Base-by-base conservation (phyloP, 2,797 vertebrate species). In the Gymnodraco acuticeps region DNA sequence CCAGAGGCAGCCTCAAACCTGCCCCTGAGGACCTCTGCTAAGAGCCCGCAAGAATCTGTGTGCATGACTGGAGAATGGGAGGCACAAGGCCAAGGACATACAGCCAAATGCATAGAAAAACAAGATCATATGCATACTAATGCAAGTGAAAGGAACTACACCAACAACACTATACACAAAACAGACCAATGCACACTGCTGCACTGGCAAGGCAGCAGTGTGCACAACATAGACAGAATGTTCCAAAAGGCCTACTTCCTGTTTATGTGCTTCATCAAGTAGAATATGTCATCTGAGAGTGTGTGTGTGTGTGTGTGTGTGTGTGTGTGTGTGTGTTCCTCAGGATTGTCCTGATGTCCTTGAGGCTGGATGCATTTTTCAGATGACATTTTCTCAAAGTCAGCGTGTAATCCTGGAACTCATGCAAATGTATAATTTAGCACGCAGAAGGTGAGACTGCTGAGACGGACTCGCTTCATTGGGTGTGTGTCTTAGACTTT, bases 11-110 rank as follows among this genome's bases (percentile, higher is more conserved):
- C 78, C 70, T 60, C 85, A 88, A 90, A 89, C 82, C 81, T 89
- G 78, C 87, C 91, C 85, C 82, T 6, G 52, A 87, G 89, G 89
- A 89, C 72, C 83, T 89, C 73, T 61, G 73, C 85, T 82, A 90
- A 77, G 84, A 93, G 86, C 84, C 77, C 23, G 38, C 74, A 88
- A 92, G 88, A 87, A 87, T 77, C 83, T 87, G 8, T 31, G 74
- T 83, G 85, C 85, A 91, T 88, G 87, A 90, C 73, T 87, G 84
- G 80, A 89, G 85, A 87, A 42, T 42, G 74, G 64, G 56, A 78
- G 70, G 71, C 45, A 76, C 80, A 56, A 42, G 78, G 80, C 73
- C 89, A 92, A 92, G 89, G 89, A 90, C 89, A 72, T 42, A n/a
- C 55, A 65, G 75, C 56, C 58, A 43, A 54, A 78, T 45, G 45